Conservation (phyloP, 2,888 invertebrate species). For the Thereva nobilitata region DNA sequence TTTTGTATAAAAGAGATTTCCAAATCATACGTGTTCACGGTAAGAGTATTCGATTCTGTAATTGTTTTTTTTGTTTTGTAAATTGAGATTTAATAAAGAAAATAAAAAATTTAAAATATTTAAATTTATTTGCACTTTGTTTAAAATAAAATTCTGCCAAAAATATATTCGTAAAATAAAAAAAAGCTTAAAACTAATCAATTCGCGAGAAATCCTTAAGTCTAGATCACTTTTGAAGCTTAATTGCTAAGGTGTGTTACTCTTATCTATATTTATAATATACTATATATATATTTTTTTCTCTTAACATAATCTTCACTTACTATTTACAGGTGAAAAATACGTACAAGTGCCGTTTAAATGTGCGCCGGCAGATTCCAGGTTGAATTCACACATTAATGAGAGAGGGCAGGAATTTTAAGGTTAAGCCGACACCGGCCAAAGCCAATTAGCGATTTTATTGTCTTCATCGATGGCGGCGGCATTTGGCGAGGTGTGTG, state of each 20-base stretch:
- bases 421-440: conserved; percentile 6
- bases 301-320: too few relatives aligned
- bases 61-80: too few relatives aligned
- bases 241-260: conserved; percentile 4
- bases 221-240: conserved; percentile 42
- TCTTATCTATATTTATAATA: background rate
- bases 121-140: too few relatives aligned
- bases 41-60: too few relatives aligned
- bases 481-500: background rate
- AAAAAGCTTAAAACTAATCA: conserved; percentile 39
- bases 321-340: too few relatives aligned
- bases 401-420: background rate
- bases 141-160: too few relatives aligned
- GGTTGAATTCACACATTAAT: conserved; percentile 4
- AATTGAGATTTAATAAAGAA: too few relatives aligned
- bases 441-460: conserved; percentile 32
- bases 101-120: too few relatives aligned
- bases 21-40: too few relatives aligned
- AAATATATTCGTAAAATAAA: background rate
- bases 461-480: conserved; percentile 31
- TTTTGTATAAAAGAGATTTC: too few relatives aligned
- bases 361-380: too few relatives aligned
- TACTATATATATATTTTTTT: background rate
- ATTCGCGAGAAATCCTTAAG: conserved; percentile 38
- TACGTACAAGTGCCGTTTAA: too few relatives aligned